Evolutionary conservation across 1,140 invertebrate species (phyloP).

Genomic region (Monochamus saltuarius): DNA sequence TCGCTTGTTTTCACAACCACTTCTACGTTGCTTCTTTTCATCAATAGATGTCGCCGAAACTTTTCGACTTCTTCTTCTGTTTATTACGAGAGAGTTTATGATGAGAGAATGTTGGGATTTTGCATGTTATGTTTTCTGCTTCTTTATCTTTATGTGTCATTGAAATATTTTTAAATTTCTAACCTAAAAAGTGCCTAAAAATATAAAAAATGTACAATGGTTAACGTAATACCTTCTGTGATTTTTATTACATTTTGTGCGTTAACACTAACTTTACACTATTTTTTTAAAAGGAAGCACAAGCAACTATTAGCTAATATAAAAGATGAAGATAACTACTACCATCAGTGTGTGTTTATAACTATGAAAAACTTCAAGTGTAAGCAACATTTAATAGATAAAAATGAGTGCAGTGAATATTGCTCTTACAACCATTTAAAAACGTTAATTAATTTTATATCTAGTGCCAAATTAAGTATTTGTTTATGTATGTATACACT

Average conservation of each 20-base stretch:
- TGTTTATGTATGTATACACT: constrained; percentile 37
- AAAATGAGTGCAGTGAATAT: constrained; percentile 30
- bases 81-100: too few species aligned
- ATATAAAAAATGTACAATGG: too few species aligned
- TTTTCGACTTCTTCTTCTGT: too few species aligned
- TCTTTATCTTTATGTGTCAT: too few species aligned
- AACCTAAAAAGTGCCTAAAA: too few species aligned
- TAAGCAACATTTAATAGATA: constrained; percentile 26
- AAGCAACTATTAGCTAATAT: constrained; percentile 14
- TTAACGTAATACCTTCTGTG: background rate
- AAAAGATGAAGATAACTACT: constrained; percentile 23
- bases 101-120: too few species aligned
- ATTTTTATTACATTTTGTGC: constrained; percentile 14
- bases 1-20: too few species aligned
- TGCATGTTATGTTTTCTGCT: too few species aligned
- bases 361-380: constrained; percentile 32
- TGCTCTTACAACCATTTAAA: constrained; percentile 30
- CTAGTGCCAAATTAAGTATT: constrained; percentile 36
- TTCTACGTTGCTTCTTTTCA: too few species aligned
- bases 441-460: constrained; percentile 29
- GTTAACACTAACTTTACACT: constrained; percentile 27
- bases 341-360: constrained; percentile 34
- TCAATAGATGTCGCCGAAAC: too few species aligned
- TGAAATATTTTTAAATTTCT: too few species aligned
- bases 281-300: constrained; percentile 29